A percentile compares a stretch with the other conserved stretches of the same genome.
Conservation (phyloP, 2,113 vertebrate genomes). For the Phylloscopus trochilus region DNA sequence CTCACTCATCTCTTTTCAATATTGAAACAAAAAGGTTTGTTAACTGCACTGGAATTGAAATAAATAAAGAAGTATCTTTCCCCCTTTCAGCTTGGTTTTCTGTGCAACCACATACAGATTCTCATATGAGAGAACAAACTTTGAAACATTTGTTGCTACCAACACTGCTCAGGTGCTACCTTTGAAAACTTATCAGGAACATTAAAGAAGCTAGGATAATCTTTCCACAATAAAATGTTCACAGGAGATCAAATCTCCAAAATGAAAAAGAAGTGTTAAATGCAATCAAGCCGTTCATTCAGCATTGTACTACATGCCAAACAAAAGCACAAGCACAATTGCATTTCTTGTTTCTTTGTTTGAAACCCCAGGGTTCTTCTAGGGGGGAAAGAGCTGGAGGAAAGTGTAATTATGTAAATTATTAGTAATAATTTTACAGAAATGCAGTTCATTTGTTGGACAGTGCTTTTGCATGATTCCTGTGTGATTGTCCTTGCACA, state of each 20-base stretch:
- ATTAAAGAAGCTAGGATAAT: background rate
- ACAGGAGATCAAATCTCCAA: background rate
- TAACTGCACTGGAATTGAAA: background rate
- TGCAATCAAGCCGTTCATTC: background rate
- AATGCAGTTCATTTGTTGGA: background rate
- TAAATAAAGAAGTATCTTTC: background rate
- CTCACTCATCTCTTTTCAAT: background rate
- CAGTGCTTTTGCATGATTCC: background rate
- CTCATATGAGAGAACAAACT: background rate
- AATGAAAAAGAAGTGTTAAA: background rate
- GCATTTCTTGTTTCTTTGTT: background rate
- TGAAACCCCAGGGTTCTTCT: background rate
- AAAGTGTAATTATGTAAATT: background rate
- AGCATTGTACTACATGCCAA: background rate
- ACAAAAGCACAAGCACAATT: background rate
- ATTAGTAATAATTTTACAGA: background rate
- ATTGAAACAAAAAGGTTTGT: background rate
- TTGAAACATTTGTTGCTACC: background rate
- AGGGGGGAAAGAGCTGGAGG: background rate
- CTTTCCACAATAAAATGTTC: background rate
- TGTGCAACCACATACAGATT: background rate
- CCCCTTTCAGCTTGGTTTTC: background rate
- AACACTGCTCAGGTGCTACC: background rate
- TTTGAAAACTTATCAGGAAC: background rate
- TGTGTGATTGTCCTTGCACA: background rate